Percentiles rank a stretch among this genome's conserved stretches.
Conservation (phyloP, 2,113 vertebrate genomes). For the Chiloscyllium plagiosum region DNA sequence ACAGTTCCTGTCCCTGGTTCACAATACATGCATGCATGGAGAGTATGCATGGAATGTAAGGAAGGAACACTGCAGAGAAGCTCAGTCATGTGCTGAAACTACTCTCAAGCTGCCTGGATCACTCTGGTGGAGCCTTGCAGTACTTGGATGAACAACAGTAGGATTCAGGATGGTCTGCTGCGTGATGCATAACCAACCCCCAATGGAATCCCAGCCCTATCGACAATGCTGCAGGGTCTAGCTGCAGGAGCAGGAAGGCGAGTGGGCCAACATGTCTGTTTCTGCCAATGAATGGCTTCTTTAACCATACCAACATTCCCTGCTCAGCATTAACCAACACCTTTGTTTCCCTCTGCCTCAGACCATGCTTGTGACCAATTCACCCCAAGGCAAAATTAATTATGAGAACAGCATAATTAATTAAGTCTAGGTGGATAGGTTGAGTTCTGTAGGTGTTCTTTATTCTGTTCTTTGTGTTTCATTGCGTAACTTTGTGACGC, state of each 20-base stretch:
- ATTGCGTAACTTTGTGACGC: too few relatives aligned
- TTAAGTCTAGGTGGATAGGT: too few relatives aligned
- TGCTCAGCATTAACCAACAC: neutral
- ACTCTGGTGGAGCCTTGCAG: neutral
- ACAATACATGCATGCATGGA: neutral
- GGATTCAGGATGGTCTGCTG: neutral
- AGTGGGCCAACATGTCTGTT: neutral
- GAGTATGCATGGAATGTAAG: neutral
- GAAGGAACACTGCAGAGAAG: neutral
- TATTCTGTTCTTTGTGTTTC: too few relatives aligned
- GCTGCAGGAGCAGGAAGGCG: neutral
- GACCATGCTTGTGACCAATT: neutral
- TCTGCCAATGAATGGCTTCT: neutral
- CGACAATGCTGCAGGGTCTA: neutral
- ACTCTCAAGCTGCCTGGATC: neutral
- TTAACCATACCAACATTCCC: neutral
- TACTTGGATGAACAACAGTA: neutral
- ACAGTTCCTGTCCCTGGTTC: neutral
- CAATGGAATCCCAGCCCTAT: too few relatives aligned
- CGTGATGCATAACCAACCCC: neutral
- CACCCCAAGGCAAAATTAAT: neutral
- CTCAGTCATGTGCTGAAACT: neutral
- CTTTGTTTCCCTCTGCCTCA: neutral
- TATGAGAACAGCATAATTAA: too few relatives aligned
- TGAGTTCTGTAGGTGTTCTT: too few relatives aligned